Conservation (phyloP, 1,140 invertebrate species). For the Coelopa frigida region DNA sequence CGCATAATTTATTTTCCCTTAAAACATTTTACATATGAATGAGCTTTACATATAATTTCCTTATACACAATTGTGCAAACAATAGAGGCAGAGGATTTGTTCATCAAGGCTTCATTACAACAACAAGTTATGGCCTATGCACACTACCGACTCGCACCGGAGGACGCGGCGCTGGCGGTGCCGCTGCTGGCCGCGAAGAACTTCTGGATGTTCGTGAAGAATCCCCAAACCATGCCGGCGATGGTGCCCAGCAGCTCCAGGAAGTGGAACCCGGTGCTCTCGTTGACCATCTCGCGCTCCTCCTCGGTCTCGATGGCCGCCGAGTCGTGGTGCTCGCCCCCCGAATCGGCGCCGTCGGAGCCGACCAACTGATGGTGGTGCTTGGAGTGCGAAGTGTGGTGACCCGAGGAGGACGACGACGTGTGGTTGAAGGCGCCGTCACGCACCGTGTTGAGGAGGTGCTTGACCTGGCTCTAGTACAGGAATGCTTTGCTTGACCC, state of each 20-base stretch:
- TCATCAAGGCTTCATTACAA: background rate
- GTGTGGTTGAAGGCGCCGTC: constrained; percentile 31
- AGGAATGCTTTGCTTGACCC: constrained; percentile 31
- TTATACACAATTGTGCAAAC: no score
- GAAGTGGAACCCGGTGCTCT: constrained; percentile 32
- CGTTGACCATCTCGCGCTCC: constrained; percentile 33
- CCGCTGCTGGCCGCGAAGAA: constrained; percentile 33
- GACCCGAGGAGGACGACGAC: no score
- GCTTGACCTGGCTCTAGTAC: constrained; percentile 34
- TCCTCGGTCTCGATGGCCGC: constrained; percentile 39
- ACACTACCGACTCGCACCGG: constrained; percentile 2
- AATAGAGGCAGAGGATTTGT: constrained; percentile 1
- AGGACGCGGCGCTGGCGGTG: constrained; percentile 26
- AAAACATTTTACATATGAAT: no score
- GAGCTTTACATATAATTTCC: no score
- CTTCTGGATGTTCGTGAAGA: constrained; percentile 25
- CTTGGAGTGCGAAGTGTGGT: constrained; percentile 2
- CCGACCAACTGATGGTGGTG: constrained; percentile 26
- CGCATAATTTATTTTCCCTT: no score
- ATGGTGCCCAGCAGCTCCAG: constrained; percentile 29
- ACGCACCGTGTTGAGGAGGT: constrained; percentile 31
- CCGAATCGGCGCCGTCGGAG: constrained; percentile 25
- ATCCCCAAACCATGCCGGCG: constrained; percentile 21
- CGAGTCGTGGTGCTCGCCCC: constrained; percentile 18
- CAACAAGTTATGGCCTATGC: background rate